phyloP scores from a whole-genome alignment of 2,113 vertebrate genomes.

The Dasyurus viverrinus region DNA sequence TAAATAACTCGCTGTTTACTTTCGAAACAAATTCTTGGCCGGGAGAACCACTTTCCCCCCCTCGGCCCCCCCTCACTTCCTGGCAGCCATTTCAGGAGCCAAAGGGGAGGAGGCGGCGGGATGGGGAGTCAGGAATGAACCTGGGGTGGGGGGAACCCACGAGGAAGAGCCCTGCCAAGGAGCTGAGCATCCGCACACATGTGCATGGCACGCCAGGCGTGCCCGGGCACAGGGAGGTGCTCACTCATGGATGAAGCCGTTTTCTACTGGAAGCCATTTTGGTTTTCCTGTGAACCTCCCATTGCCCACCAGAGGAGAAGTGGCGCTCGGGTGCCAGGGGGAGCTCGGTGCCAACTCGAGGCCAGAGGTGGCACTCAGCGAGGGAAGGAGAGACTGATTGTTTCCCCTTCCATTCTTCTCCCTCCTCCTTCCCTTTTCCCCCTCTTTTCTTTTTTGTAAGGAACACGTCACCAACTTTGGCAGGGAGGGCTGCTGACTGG shows the following conservation, averaged over 20 bases:
- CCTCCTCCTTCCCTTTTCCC: background rate
- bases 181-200: background rate
- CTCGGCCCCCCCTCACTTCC: conserved; percentile 36
- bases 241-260: background rate
- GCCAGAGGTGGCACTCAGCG: background rate
- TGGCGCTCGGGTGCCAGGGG: background rate
- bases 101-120: conserved; percentile 57
- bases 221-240: background rate
- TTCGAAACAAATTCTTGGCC: conserved; percentile 66
- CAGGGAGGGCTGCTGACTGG: background rate
- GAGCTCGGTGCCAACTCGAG: background rate
- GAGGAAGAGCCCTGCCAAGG: background rate
- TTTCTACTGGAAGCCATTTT: conserved; percentile 82
- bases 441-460: background rate
- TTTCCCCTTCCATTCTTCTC: background rate
- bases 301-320: background rate
- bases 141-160: background rate
- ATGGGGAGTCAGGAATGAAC: background rate
- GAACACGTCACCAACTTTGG: background rate
- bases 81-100: conserved; percentile 74
- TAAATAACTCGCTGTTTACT: conserved; percentile 77
- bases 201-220: rapidly evolving
- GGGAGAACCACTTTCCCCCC: background rate
- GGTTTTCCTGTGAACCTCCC: conserved; percentile 66
- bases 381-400: background rate